Evolutionary conservation across 2,888 invertebrate species (phyloP).

Genomic region (Frankliniella intonsa): DNA sequence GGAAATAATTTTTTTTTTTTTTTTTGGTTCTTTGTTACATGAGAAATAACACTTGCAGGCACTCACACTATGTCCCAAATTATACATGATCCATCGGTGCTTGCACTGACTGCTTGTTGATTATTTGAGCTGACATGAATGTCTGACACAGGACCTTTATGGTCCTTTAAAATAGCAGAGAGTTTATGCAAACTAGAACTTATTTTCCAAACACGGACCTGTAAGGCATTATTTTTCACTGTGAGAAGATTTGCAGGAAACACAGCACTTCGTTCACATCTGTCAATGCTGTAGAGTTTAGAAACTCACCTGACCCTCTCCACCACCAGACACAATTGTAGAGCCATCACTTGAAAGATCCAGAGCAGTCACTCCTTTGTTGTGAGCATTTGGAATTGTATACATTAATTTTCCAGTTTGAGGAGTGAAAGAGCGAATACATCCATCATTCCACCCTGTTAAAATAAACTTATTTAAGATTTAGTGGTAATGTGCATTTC

Average conservation of each 20-base stretch:
- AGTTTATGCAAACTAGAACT: conserved; percentile 62
- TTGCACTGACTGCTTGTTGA: conserved; percentile 80
- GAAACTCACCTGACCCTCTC: conserved; percentile 73
- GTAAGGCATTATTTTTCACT: conserved; percentile 10
- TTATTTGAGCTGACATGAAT: conserved; percentile 73
- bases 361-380: conserved; percentile 81
- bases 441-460: conserved; percentile 74
- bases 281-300: not conserved
- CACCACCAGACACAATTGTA: conserved; percentile 79
- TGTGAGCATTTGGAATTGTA: conserved; percentile 82
- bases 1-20: not conserved
- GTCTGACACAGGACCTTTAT: conserved; percentile 80
- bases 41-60: not conserved
- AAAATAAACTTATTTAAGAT: conserved; percentile 30
- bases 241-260: not conserved
- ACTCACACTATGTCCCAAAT: conserved; percentile 82
- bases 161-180: conserved; percentile 77
- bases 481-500: not conserved
- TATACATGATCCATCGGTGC: conserved; percentile 88
- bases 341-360: conserved; percentile 65
- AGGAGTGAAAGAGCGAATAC: conserved; percentile 75
- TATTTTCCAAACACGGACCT: conserved; percentile 75
- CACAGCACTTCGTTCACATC: not conserved
- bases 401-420: conserved; percentile 75
- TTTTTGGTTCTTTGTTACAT: too few species aligned